Base-by-base conservation (phyloP, 2,113 vertebrate species). In the Mobula hypostoma region DNA sequence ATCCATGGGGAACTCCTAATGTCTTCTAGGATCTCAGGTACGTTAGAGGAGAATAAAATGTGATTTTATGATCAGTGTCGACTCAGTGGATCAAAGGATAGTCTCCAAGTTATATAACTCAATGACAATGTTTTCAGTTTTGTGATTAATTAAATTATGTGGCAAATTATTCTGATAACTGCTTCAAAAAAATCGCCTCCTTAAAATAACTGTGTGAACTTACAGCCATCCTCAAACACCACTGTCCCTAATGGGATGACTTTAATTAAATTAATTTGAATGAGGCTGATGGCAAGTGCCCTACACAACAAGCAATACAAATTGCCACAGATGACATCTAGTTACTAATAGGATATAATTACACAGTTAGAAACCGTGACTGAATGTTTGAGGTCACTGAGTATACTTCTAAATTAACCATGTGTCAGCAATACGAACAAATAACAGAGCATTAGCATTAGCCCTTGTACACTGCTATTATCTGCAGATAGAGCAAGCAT, bases 321-420 rank as follows among this genome's bases (percentile, higher is more conserved):
- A 63, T 14, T 63, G 58, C 85, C 63, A 88, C 29, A 88, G 85
- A 88, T 88, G 85, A 88, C 85, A 88, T 88, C 12, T 63, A 63
- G 58, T 63, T 88, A 88, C 85, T 58, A 66, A 88, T 88, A 88
- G 63, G 27, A 63, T 88, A 63, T 66, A 88, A 88, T 88, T 88
- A 88, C 21, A 29, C 85, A 66, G 85, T 61, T 14, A 88, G 24
- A 61, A 88, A 61, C 61, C 61, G 27, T 88, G 85, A 15, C 85
- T 88, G 85, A 63, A 88, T 88, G 61, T 58, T 88, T 61, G 58
- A 63, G 85, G 58, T 88, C 85, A 88, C 27, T 63, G 85, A 87
- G 24, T 9, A 87, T 87, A 27, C 58, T 61, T 61, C 12, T 61
- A 29, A 88, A 88, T 6, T 63, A 63, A 88, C 15, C 24, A 12